A percentile compares a stretch with the other conserved stretches of the same genome.
Evolutionary conservation across 1,140 invertebrate species (phyloP).

Genomic region (Lasaia peninsularis): DNA sequence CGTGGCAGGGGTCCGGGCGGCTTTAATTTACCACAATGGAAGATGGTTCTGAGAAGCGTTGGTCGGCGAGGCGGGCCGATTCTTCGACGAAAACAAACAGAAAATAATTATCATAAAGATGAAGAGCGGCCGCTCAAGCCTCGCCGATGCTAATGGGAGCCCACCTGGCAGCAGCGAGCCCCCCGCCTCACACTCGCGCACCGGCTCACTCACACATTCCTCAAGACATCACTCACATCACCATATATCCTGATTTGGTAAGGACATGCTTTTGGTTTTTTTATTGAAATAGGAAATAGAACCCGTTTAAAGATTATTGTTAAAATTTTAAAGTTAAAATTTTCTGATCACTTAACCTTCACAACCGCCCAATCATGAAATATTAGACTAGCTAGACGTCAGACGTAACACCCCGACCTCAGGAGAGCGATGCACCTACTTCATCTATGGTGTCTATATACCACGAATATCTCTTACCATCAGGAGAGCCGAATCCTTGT

Average conservation of each 20-base stretch:
- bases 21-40: constrained; percentile 77
- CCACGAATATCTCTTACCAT: too few species aligned
- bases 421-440: too few species aligned
- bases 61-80: constrained; percentile 69
- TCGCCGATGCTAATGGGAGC: constrained; percentile 68
- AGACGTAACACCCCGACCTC: too few species aligned
- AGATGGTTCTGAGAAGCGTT: constrained; percentile 72
- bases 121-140: constrained; percentile 72
- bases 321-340: too few species aligned
- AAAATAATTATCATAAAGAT: constrained; percentile 78
- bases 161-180: constrained; percentile 60
- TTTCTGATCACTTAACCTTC: too few species aligned
- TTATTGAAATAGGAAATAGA: too few species aligned
- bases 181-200: constrained; percentile 28
- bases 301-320: too few species aligned
- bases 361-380: too few species aligned
- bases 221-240: constrained; percentile 20
- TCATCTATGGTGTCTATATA: too few species aligned
- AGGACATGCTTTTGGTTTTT: too few species aligned
- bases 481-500: too few species aligned
- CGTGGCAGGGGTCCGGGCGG: constrained; percentile 75
- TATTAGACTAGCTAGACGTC: too few species aligned
- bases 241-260: background rate
- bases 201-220: constrained; percentile 40
- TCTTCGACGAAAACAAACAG: constrained; percentile 76